phyloP scores from a whole-genome alignment of 2,797 vertebrate species.

The Fistularia tabacaria region DNA sequence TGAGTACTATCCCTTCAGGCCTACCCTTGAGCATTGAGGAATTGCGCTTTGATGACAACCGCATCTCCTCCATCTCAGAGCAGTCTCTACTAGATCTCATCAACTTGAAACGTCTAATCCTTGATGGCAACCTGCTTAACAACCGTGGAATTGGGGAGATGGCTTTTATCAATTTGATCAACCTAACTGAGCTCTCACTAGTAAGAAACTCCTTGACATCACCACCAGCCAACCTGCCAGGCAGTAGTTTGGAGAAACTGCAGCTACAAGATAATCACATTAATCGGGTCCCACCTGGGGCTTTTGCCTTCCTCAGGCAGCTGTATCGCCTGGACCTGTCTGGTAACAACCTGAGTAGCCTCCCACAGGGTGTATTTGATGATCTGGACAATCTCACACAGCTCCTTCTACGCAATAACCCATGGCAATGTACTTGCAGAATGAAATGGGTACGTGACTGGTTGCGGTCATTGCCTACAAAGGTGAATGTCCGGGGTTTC shows the following conservation, averaged over 20 bases:
- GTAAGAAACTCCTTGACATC: slow-evolving; percentile 94
- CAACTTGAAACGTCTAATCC: slow-evolving; percentile 94
- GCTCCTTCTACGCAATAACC: slow-evolving; percentile 95
- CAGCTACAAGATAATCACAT: slow-evolving; percentile 99
- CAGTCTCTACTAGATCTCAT: slow-evolving; percentile 95
- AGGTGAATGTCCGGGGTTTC: slow-evolving; percentile 95
- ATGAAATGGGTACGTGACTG: slow-evolving; percentile 99
- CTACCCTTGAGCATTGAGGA: slow-evolving; percentile 98
- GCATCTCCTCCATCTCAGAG: slow-evolving; percentile 97
- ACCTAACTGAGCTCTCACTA: slow-evolving; percentile 94
- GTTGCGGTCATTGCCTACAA: slow-evolving; percentile 88
- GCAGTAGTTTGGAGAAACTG: slow-evolving; percentile 91
- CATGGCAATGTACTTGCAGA: slow-evolving; percentile 95
- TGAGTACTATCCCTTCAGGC: slow-evolving; percentile 95
- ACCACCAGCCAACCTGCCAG: slow-evolving; percentile 92
- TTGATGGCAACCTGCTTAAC: slow-evolving; percentile 97
- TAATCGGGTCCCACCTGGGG: slow-evolving; percentile 87
- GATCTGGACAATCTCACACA: slow-evolving; percentile 99
- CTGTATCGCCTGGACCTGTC: slow-evolving; percentile 97
- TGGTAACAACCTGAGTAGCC: slow-evolving; percentile 95
- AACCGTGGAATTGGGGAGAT: slow-evolving; percentile 94
- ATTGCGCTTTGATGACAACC: slow-evolving; percentile 97
- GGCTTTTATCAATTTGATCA: slow-evolving; percentile 93
- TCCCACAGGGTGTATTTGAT: slow-evolving; percentile 95
- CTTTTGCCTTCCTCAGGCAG: slow-evolving; percentile 93